These are phyloP conservation scores for Drosophila aff. DNA, from an alignment of 1,140 invertebrate genomes.

Conservation along the genomic window DNA sequence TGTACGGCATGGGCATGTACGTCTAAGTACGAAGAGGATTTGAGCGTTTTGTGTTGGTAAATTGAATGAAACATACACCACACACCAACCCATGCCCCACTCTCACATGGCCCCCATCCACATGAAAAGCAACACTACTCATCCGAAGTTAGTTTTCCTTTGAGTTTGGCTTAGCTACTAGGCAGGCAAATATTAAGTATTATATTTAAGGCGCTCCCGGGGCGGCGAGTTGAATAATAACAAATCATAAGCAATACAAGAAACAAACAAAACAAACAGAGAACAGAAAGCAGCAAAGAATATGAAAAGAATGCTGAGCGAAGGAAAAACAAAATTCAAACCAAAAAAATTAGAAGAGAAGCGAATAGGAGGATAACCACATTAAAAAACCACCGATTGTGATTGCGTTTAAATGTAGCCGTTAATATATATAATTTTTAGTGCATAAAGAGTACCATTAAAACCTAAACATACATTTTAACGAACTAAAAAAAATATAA, in stretches of 20 bases:
- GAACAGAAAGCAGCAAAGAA: background rate
- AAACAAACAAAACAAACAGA: conserved; percentile 38
- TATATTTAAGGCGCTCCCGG: conserved; percentile 68
- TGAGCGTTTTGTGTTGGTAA: conserved; percentile 46
- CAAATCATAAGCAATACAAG: conserved; percentile 78
- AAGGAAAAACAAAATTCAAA: conserved; percentile 66
- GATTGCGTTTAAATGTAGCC: conserved; percentile 85
- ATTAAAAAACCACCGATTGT: conserved; percentile 84
- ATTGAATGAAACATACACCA: conserved; percentile 60
- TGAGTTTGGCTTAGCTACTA: conserved; percentile 57
- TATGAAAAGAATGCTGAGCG: conserved; percentile 32
- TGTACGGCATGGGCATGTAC: conserved; percentile 96
- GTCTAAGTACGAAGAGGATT: conserved; percentile 87
- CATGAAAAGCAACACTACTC: conserved; percentile 40
- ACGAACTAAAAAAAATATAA: conserved; percentile 36
- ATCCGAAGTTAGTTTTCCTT: conserved; percentile 60
- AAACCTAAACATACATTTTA: conserved; percentile 52
- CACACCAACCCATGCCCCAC: conserved; percentile 4
- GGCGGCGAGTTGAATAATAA: conserved; percentile 61
- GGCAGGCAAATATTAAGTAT: conserved; percentile 76
- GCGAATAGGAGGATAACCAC: conserved; percentile 62
- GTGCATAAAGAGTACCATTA: conserved; percentile 67
- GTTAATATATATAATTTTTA: conserved; percentile 82
- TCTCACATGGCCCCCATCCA: conserved; percentile 29
- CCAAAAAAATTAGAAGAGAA: conserved; percentile 54